These are phyloP conservation scores for Drosophila fungiperda DNA, from an alignment of 2,888 invertebrate genomes.

Conservation along the genomic window DNA sequence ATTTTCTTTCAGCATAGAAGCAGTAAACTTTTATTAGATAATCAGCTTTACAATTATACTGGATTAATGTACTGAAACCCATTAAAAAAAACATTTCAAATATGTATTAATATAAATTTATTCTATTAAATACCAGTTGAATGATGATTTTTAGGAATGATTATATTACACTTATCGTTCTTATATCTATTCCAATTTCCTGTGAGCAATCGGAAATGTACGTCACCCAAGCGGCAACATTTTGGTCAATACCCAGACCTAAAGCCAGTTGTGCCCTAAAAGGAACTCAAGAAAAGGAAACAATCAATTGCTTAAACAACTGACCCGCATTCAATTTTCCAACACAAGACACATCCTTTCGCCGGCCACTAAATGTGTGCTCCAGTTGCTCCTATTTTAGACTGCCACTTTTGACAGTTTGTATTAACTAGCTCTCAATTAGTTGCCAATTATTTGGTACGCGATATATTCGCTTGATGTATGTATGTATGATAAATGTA, in stretches of 20 bases:
- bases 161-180: neutral
- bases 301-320: neutral
- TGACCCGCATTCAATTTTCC: conserved; percentile 3
- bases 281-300: neutral
- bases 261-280: neutral
- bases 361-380: too few relatives aligned
- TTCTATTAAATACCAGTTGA: too few relatives aligned
- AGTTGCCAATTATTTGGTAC: conserved; percentile 61
- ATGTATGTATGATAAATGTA: neutral
- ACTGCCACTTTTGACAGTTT: conserved; percentile 8
- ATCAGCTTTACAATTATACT: neutral
- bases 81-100: neutral
- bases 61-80: neutral
- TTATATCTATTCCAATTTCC: neutral
- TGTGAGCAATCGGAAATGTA: neutral
- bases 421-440: conserved; percentile 65
- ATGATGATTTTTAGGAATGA: too few relatives aligned
- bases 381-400: neutral
- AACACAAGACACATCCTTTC: neutral
- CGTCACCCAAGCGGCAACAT: neutral
- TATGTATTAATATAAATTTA: neutral
- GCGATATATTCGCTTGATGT: conserved; percentile 10
- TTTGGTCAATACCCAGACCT: neutral
- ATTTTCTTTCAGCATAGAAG: neutral
- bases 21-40: neutral